phyloP scores from a whole-genome alignment of 2,113 vertebrate genomes.

The Lathamus discolor region DNA sequence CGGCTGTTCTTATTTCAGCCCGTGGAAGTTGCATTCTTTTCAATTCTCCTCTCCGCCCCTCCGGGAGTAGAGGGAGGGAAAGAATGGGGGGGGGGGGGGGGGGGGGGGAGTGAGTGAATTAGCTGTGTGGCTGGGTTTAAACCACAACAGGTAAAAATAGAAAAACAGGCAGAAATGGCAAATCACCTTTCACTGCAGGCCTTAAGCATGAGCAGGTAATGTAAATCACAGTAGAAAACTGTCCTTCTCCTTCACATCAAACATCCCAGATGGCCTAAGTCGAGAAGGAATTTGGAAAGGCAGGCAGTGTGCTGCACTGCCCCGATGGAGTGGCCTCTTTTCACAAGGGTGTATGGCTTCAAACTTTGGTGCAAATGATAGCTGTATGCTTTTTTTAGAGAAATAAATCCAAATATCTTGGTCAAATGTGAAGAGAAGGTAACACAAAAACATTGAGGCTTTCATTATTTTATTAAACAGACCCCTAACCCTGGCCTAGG shows the following conservation, averaged over 20 bases:
- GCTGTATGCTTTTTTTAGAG: fast-evolving
- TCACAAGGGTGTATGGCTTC: fast-evolving
- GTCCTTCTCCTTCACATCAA: background rate
- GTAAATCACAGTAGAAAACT: background rate
- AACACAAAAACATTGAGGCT: background rate
- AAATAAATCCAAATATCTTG: background rate
- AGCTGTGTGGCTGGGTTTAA: too few species aligned
- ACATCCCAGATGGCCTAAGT: background rate
- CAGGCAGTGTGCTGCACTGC: background rate
- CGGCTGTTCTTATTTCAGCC: too few species aligned
- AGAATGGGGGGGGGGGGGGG: too few species aligned
- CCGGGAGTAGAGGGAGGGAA: too few species aligned
- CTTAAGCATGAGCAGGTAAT: background rate
- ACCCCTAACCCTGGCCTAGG: too few species aligned
- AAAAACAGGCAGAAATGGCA: background rate
- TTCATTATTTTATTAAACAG: background rate
- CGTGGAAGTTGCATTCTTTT: too few species aligned
- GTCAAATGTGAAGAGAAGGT: background rate
- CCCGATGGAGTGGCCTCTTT: fast-evolving
- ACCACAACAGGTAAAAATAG: background rate
- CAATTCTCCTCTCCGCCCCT: too few species aligned
- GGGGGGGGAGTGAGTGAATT: too few species aligned
- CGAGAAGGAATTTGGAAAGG: background rate
- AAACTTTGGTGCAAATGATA: fast-evolving
- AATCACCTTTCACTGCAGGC: background rate